A percentile compares a stretch with the other conserved stretches of the same genome.
Conservation (phyloP, 2,888 invertebrate genomes). For the Patella caerulea region DNA sequence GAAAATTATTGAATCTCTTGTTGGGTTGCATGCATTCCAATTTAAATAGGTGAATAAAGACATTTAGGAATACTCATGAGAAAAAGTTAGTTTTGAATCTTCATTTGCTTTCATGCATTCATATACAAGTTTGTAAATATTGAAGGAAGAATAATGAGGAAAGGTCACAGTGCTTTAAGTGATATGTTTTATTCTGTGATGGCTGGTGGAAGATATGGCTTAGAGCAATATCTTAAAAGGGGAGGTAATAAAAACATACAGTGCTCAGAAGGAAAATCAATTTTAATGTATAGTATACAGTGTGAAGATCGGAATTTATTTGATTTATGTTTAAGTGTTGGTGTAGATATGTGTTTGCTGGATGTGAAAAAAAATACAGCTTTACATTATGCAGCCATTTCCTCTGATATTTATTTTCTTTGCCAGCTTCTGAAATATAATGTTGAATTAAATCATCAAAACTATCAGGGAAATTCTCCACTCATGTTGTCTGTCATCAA, state of each 20-base stretch:
- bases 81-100: no score
- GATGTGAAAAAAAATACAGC: neutral
- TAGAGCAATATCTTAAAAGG: neutral
- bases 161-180: neutral
- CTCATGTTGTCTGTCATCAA: neutral
- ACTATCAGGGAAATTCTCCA: neutral
- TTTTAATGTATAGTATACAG: neutral
- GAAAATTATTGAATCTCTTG: no score
- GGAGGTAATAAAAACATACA: neutral
- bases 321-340: neutral
- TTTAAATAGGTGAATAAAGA: no score
- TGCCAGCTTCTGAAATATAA: neutral
- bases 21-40: no score
- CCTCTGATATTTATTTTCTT: neutral
- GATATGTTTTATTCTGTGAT: constrained; percentile 4
- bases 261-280: neutral
- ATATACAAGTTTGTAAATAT: no score
- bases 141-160: neutral
- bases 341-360: neutral
- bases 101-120: no score
- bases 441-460: neutral
- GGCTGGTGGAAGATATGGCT: neutral
- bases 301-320: neutral
- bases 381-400: constrained; percentile 2
- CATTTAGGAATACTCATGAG: no score